Conservation (phyloP, 2,888 invertebrate species). For the Ceramica pisi region DNA sequence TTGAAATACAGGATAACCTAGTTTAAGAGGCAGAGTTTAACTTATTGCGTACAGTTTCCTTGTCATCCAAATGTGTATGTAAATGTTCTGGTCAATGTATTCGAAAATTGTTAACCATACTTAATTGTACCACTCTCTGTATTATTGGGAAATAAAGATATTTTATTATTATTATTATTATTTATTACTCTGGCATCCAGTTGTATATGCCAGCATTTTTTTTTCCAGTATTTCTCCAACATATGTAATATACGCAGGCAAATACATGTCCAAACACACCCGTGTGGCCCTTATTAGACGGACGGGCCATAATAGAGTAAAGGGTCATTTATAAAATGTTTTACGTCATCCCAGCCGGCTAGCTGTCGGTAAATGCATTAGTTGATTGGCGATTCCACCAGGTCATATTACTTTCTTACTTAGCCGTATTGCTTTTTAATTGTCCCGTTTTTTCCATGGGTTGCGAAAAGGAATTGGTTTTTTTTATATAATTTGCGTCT, state of each 20-base stretch:
- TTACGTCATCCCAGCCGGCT: constrained; percentile 56
- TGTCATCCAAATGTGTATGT: too few relatives aligned
- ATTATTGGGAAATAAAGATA: too few relatives aligned
- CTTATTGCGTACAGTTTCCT: too few relatives aligned
- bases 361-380: constrained; percentile 64
- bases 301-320: constrained; percentile 44
- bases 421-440: constrained; percentile 64
- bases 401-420: constrained; percentile 62
- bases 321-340: constrained; percentile 59
- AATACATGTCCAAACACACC: constrained; percentile 20
- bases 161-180: too few relatives aligned
- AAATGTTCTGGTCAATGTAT: too few relatives aligned
- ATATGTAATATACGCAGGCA: constrained; percentile 14
- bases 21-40: too few relatives aligned
- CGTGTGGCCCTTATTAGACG: constrained; percentile 42
- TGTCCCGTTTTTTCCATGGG: constrained; percentile 43
- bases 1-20: too few relatives aligned
- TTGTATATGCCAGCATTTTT: neutral
- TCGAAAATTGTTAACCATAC: too few relatives aligned
- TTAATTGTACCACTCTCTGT: too few relatives aligned
- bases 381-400: constrained; percentile 65
- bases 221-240: constrained; percentile 2
- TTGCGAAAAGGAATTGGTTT: constrained; percentile 41
- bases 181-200: neutral
- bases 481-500: constrained; percentile 14